Percentiles rank a stretch among this genome's conserved stretches.
Conservation (phyloP, 2,113 vertebrate species). For the Corapipo altera region DNA sequence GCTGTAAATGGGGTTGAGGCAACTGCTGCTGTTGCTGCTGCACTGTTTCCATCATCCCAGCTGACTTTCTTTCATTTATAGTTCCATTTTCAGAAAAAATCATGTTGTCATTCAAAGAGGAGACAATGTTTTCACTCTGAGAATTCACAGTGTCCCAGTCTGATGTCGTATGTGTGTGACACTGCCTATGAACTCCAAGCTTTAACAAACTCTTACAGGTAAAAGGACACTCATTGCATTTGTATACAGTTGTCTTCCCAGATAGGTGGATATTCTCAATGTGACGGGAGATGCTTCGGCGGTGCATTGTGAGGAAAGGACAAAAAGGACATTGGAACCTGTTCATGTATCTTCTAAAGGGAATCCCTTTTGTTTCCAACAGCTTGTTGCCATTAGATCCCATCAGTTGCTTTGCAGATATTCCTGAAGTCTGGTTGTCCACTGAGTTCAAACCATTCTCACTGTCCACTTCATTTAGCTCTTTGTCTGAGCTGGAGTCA, state of each 20-base stretch:
- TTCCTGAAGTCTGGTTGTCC: slow-evolving; percentile 76
- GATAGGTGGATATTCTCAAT: slow-evolving; percentile 95
- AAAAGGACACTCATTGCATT: slow-evolving; percentile 91
- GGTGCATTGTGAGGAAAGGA: slow-evolving; percentile 92
- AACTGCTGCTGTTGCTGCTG: slow-evolving; percentile 45
- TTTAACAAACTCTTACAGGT: slow-evolving; percentile 91
- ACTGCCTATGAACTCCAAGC: slow-evolving; percentile 88
- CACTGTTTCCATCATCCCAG: slow-evolving; percentile 70
- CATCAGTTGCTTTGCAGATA: slow-evolving; percentile 85
- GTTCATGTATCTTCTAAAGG: slow-evolving; percentile 90
- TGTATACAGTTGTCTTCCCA: slow-evolving; percentile 90
- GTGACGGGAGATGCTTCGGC: slow-evolving; percentile 91
- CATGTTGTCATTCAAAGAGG: slow-evolving; percentile 74
- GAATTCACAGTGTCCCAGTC: slow-evolving; percentile 87
- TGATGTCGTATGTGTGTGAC: slow-evolving; percentile 77
- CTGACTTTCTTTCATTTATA: slow-evolving; percentile 83
- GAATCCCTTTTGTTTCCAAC: slow-evolving; percentile 91
- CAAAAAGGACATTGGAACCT: slow-evolving; percentile 95
- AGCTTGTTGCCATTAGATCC: slow-evolving; percentile 88
- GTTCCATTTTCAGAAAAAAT: slow-evolving; percentile 80
- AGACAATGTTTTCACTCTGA: slow-evolving; percentile 78
- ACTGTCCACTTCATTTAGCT: slow-evolving; percentile 84
- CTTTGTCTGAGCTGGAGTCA: slow-evolving; percentile 88
- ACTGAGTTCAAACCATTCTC: slow-evolving; percentile 81
- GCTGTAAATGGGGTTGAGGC: slow-evolving; percentile 67